Base-by-base conservation (phyloP, 2,888 invertebrate genomes). In the Heteromurus nitidus region DNA sequence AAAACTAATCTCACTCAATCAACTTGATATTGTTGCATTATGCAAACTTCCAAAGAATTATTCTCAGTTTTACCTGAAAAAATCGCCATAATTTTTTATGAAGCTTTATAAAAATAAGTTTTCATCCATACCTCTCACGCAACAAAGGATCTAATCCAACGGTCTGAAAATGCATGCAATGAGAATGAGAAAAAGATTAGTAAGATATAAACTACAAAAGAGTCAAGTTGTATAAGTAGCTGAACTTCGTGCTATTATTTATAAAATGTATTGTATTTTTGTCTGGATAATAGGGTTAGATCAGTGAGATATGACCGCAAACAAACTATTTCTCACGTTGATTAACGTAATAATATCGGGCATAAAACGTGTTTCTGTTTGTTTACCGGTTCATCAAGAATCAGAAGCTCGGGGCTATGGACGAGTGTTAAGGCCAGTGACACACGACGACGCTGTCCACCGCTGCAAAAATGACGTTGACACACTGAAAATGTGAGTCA, bases 351-450 rank as follows among this genome's bases (percentile, higher is more conserved):
- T n/a, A n/a, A n/a, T n/a, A n/a, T n/a, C n/a, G n/a, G n/a, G n/a
- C n/a, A n/a, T n/a, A n/a, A n/a, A n/a, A n/a, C n/a, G n/a, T n/a
- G n/a, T n/a, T n/a, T n/a, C n/a, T n/a, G n/a, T 36, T 36, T 36
- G 13, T 58, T 44, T 70, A 75, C 75, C 0, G 96, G 96, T 90
- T 96, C 96, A 89, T 96, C 96, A 82, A 96, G 91, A 89, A 97
- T 96, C 82, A 97, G 91, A 3, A 90, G 85, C 65, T 89, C 88
- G 1, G 90, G 90, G 74, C 89, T 88, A 75, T 90, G 90, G 3
- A 90, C 86, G 55, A 90, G 85, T 3, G 90, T 89, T 2, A 88
- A 88, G n/a, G 89, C 88, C 80, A 90, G 88, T 5, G 90, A 90
- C 1, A 90, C 89, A 44, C 90, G 87, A 22, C 90, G 85, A 82